phyloP scores from a whole-genome alignment of 2,888 invertebrate species.

The Acleris literana region DNA sequence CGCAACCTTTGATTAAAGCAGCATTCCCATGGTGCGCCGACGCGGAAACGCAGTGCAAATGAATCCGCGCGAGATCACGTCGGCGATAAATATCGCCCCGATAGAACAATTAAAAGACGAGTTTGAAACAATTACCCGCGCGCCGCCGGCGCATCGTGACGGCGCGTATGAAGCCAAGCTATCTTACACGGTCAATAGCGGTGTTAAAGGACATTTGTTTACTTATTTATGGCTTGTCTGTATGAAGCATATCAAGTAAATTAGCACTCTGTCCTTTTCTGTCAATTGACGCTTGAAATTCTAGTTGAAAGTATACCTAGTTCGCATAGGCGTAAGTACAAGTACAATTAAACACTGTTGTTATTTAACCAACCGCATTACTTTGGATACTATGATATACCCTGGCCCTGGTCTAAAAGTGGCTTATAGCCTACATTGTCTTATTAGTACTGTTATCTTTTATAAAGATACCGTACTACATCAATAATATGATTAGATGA shows the following conservation, averaged over 20 bases:
- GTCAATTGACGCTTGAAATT: too few species aligned
- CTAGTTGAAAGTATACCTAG: too few species aligned
- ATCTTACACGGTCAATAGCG: constrained; percentile 19
- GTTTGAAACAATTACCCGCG: constrained; percentile 83
- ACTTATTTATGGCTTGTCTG: background rate
- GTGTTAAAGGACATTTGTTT: constrained; percentile 33
- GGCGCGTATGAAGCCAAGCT: constrained; percentile 13
- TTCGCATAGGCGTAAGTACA: too few species aligned
- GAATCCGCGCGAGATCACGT: constrained; percentile 79
- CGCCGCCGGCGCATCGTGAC: constrained; percentile 73
- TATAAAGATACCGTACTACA: background rate
- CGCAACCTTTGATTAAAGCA: constrained; percentile 61
- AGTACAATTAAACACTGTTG: too few species aligned
- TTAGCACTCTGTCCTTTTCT: too few species aligned
- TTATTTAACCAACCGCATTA: too few species aligned
- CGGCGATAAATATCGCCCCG: constrained; percentile 77
- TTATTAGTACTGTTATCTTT: too few species aligned
- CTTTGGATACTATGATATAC: too few species aligned
- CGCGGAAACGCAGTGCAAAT: constrained; percentile 76
- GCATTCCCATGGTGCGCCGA: constrained; percentile 73
- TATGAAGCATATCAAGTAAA: too few species aligned
- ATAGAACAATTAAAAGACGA: constrained; percentile 84
- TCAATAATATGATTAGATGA: too few species aligned
- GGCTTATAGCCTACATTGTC: too few species aligned
- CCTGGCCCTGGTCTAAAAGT: too few species aligned